These are phyloP conservation scores for Delia radicum DNA, from an alignment of 1,140 invertebrate genomes.

Conservation along the genomic window DNA sequence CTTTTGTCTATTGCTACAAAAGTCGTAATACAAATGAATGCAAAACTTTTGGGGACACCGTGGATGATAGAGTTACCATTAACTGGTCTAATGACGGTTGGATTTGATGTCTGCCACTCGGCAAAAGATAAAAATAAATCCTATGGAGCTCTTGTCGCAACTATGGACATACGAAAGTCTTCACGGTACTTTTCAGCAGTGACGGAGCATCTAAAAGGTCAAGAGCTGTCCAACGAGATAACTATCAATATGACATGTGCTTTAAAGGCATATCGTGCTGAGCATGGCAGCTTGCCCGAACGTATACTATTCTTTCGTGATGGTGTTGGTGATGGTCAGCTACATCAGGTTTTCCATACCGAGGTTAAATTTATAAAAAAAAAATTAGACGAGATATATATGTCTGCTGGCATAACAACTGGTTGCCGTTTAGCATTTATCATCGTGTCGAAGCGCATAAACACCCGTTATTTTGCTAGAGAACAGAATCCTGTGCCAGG, in stretches of 20 bases:
- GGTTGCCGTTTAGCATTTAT: slow-evolving; percentile 66
- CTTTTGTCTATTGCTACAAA: slow-evolving; percentile 79
- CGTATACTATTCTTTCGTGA: slow-evolving; percentile 73
- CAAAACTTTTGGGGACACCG: slow-evolving; percentile 83
- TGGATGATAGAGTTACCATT: slow-evolving; percentile 75
- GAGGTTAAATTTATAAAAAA: slow-evolving; percentile 56
- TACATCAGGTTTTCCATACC: slow-evolving; percentile 60
- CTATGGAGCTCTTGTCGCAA: slow-evolving; percentile 75
- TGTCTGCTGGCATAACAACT: slow-evolving; percentile 32
- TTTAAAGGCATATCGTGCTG: slow-evolving; percentile 57
- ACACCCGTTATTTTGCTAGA: slow-evolving; percentile 64
- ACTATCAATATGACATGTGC: slow-evolving; percentile 62
- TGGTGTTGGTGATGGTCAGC: slow-evolving; percentile 81
- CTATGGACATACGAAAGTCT: slow-evolving; percentile 68
- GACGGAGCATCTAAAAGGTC: slow-evolving; percentile 65
- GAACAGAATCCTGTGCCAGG: slow-evolving; percentile 68
- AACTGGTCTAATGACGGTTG: slow-evolving; percentile 73
- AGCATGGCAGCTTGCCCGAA: slow-evolving; percentile 51
- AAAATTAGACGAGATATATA: slow-evolving; percentile 59
- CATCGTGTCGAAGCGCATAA: slow-evolving; percentile 70
- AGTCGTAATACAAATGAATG: slow-evolving; percentile 80
- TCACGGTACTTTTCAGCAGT: slow-evolving; percentile 25
- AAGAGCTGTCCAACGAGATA: slow-evolving; percentile 70
- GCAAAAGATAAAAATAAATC: slow-evolving; percentile 61
- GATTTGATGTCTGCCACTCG: slow-evolving; percentile 85